These are phyloP conservation scores for Stenchaetothrips biformis DNA, from an alignment of 2,888 invertebrate genomes.

Conservation along the genomic window DNA sequence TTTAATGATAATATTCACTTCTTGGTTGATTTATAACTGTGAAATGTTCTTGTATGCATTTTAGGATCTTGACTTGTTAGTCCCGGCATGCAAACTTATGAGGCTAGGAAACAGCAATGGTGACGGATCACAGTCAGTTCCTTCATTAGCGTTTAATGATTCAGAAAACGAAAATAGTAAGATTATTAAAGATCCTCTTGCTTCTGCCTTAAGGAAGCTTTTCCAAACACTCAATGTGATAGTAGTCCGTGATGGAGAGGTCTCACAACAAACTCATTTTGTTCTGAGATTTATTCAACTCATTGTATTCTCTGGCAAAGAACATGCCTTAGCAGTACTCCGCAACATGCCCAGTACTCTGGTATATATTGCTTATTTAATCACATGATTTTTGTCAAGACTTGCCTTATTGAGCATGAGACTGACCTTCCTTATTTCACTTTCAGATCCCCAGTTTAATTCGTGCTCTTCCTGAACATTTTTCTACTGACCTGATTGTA, in stretches of 20 bases:
- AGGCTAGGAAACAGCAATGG: constrained; percentile 33
- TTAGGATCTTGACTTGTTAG: neutral
- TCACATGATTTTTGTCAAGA: neutral
- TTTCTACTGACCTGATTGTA: constrained; percentile 66
- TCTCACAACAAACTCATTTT: constrained; percentile 78
- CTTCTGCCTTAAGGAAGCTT: constrained; percentile 61
- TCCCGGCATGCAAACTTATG: constrained; percentile 26
- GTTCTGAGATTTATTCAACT: constrained; percentile 71
- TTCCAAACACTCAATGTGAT: constrained; percentile 67
- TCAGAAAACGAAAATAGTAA: constrained; percentile 30
- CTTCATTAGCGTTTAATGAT: constrained; percentile 31
- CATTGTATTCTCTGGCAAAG: constrained; percentile 70
- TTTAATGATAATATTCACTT: neutral
- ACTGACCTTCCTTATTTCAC: constrained; percentile 24
- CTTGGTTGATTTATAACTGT: neutral
- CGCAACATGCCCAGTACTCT: constrained; percentile 68
- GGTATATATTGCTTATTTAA: constrained; percentile 42
- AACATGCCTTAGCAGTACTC: constrained; percentile 63
- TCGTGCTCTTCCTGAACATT: constrained; percentile 72
- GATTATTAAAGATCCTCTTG: constrained; percentile 58
- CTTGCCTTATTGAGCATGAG: neutral
- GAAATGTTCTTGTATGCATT: neutral
- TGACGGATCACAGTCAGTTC: constrained; percentile 32
- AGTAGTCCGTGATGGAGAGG: constrained; percentile 65
- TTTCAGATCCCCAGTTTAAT: constrained; percentile 67